Evolutionary conservation across 2,797 vertebrate genomes (phyloP).

Genomic region (Acomys russatus): DNA sequence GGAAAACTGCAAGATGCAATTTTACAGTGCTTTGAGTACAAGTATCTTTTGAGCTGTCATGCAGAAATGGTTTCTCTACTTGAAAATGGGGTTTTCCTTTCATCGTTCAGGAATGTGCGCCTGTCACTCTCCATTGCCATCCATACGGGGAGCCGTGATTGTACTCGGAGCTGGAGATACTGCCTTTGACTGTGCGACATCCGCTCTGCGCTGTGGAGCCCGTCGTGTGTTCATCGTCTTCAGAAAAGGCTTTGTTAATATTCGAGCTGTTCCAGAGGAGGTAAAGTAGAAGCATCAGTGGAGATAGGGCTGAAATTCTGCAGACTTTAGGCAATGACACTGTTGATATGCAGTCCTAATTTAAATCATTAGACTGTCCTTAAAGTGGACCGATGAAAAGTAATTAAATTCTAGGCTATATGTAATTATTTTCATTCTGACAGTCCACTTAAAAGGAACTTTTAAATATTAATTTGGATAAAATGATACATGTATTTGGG

Average conservation of each 20-base stretch:
- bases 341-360: conserved; percentile 36
- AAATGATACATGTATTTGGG: conserved; percentile 34
- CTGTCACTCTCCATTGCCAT: conserved; percentile 92
- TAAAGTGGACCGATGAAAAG: conserved; percentile 42
- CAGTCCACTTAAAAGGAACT: conserved; percentile 37
- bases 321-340: conserved; percentile 75
- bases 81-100: conserved; percentile 90
- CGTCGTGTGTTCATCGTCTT: conserved; percentile 94
- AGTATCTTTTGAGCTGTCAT: conserved; percentile 91
- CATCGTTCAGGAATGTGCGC: conserved; percentile 94
- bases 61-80: conserved; percentile 90
- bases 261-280: conserved; percentile 98
- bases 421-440: neutral
- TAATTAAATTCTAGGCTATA: neutral
- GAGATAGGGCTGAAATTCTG: conserved; percentile 78
- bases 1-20: conserved; percentile 91
- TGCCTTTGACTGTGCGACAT: conserved; percentile 98
- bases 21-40: conserved; percentile 92
- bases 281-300: conserved; percentile 87
- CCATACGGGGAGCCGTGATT: conserved; percentile 93
- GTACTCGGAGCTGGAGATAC: conserved; percentile 97
- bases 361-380: conserved; percentile 53
- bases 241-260: conserved; percentile 97
- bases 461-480: conserved; percentile 28
- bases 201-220: conserved; percentile 96